These are phyloP conservation scores for Limenitis camilla DNA, from an alignment of 2,888 invertebrate genomes.

Conservation along the genomic window DNA sequence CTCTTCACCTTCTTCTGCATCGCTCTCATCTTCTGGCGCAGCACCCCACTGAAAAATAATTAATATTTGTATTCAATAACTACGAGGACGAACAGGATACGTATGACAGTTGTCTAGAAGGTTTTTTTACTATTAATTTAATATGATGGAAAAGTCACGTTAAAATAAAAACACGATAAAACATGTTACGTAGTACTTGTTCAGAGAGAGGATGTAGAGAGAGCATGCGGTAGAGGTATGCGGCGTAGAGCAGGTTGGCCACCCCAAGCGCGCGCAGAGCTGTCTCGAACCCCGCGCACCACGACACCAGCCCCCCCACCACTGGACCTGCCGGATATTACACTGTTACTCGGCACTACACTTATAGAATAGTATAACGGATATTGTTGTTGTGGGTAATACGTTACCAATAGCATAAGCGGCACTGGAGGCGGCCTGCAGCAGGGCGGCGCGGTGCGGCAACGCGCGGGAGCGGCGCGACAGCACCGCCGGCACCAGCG, in stretches of 20 bases:
- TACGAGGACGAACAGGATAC: too few species aligned
- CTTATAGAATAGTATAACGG: neutral
- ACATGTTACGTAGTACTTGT: constrained; percentile 37
- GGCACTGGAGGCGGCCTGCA: constrained; percentile 55
- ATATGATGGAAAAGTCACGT: neutral
- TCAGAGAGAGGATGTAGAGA: constrained; percentile 41
- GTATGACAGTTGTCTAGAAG: too few species aligned
- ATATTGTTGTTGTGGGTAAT: neutral
- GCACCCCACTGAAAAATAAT: constrained; percentile 43
- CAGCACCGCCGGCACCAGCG: constrained; percentile 62
- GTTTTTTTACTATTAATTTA: too few species aligned
- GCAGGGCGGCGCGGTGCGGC: constrained; percentile 50
- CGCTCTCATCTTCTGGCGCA: constrained; percentile 32
- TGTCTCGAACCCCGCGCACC: constrained; percentile 47
- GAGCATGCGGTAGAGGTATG: constrained; percentile 45
- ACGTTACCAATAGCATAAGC: constrained; percentile 48
- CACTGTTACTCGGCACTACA: neutral
- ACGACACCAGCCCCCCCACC: constrained; percentile 48
- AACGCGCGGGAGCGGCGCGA: constrained; percentile 45
- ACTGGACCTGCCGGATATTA: constrained; percentile 38
- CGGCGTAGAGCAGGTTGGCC: constrained; percentile 55
- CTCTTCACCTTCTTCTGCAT: constrained; percentile 23
- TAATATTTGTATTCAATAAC: too few species aligned
- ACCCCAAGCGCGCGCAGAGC: constrained; percentile 50
- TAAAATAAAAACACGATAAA: neutral